Evolutionary conservation across 1,140 invertebrate genomes (phyloP).

Genomic region (Lepidurus couesii): DNA sequence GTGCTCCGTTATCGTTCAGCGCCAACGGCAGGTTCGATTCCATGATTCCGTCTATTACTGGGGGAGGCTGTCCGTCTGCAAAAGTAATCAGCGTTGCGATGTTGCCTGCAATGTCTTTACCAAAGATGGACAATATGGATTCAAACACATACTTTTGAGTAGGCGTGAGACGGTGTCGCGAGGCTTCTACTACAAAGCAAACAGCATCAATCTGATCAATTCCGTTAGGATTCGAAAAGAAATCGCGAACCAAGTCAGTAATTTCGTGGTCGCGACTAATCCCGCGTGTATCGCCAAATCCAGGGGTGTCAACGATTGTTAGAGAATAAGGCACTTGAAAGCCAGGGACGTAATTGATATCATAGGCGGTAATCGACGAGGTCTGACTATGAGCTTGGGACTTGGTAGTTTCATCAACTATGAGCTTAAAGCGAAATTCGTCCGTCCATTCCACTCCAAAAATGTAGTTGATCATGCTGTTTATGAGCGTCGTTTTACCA

Average conservation of each 20-base stretch:
- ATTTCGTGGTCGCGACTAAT: conserved; percentile 13
- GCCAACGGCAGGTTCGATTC: background rate
- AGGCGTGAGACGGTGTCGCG: background rate
- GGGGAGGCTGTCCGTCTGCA: background rate
- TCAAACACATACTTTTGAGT: background rate
- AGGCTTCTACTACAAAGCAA: conserved; percentile 6
- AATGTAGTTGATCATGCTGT: conserved; percentile 27
- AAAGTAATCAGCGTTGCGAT: background rate
- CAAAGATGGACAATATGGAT: background rate
- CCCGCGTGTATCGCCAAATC: conserved; percentile 28
- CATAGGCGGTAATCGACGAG: conserved; percentile 24
- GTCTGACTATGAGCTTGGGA: conserved; percentile 30
- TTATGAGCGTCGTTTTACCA: conserved; percentile 29
- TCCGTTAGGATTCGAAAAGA: background rate
- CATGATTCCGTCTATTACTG: background rate
- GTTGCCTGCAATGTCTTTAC: background rate
- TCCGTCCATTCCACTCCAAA: conserved; percentile 24
- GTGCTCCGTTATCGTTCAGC: background rate
- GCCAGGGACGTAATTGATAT: background rate
- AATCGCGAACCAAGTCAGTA: conserved; percentile 6
- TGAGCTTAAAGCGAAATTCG: background rate
- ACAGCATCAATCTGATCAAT: conserved; percentile 8
- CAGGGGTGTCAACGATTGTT: conserved; percentile 31
- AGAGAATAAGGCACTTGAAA: conserved; percentile 18
- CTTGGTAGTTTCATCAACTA: background rate